Conservation (phyloP, 2,797 vertebrate species). For the Epinephelus malabaricus region DNA sequence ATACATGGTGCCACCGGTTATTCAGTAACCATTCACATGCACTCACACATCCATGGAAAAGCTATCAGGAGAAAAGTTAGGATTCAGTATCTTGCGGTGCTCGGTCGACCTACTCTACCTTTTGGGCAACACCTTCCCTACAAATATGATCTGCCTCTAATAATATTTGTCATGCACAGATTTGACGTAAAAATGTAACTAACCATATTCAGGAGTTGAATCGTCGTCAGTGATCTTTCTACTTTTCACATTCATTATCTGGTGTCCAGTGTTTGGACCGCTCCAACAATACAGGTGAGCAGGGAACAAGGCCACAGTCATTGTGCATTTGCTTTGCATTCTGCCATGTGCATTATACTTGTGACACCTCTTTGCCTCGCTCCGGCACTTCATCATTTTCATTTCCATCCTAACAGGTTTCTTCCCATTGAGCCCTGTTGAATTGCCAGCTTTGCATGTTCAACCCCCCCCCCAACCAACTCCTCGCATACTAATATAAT, state of each 20-base stretch:
- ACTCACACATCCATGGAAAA: too few relatives aligned
- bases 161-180: too few relatives aligned
- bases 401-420: constrained; percentile 40
- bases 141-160: too few relatives aligned
- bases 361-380: constrained; percentile 14
- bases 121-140: too few relatives aligned
- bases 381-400: constrained; percentile 26
- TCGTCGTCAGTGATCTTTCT: not conserved
- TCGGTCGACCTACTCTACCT: too few relatives aligned
- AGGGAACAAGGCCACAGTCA: constrained; percentile 61
- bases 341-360: constrained; percentile 44
- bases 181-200: not conserved
- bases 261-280: constrained; percentile 19
- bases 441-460: constrained; percentile 26
- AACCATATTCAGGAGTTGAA: not conserved
- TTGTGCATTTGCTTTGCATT: constrained; percentile 55
- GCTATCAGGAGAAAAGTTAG: too few relatives aligned
- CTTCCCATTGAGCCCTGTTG: constrained; percentile 21
- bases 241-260: constrained; percentile 6
- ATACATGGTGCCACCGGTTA: too few relatives aligned
- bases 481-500: not conserved
- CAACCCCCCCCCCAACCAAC: not conserved
- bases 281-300: constrained; percentile 11
- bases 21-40: too few relatives aligned
- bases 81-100: too few relatives aligned